Evolutionary conservation across 2,888 invertebrate genomes (phyloP).

Genomic region (Pyralis farinalis): DNA sequence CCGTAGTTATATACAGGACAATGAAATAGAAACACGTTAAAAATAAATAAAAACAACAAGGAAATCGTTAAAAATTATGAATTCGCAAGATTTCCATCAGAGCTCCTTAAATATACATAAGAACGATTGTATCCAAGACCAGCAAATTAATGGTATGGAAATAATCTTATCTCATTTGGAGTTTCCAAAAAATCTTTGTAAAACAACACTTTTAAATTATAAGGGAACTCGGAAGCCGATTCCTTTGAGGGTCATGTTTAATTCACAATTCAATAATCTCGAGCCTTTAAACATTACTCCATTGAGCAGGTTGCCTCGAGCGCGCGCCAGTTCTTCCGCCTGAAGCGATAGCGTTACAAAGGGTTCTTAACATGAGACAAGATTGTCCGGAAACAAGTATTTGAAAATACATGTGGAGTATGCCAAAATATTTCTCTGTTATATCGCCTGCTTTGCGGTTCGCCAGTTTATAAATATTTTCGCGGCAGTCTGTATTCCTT

Average conservation of each 20-base stretch:
- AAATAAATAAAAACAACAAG: too few species aligned
- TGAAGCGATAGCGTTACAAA: constrained; percentile 30
- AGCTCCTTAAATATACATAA: too few species aligned
- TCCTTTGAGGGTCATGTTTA: constrained; percentile 11
- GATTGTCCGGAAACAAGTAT: neutral
- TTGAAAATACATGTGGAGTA: neutral
- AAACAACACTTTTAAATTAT: constrained; percentile 9
- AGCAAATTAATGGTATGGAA: constrained; percentile 8
- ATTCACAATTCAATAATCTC: constrained; percentile 18
- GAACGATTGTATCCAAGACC: too few species aligned
- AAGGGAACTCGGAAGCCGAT: constrained; percentile 8
- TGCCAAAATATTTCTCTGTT: neutral
- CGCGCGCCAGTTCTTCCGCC: constrained; percentile 19
- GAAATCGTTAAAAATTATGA: too few species aligned
- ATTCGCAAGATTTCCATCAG: too few species aligned
- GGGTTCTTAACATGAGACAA: constrained; percentile 18
- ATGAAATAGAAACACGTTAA: too few species aligned
- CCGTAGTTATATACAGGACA: too few species aligned
- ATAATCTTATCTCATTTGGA: constrained; percentile 8
- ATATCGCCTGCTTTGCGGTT: neutral
- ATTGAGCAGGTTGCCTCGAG: constrained; percentile 21
- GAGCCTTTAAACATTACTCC: constrained; percentile 20
- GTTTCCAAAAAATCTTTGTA: constrained; percentile 7
- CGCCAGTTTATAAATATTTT: neutral
- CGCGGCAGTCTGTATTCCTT: neutral